Evolutionary conservation across 1,140 invertebrate genomes (phyloP).

Genomic region (Acromyrmex echinatior): DNA sequence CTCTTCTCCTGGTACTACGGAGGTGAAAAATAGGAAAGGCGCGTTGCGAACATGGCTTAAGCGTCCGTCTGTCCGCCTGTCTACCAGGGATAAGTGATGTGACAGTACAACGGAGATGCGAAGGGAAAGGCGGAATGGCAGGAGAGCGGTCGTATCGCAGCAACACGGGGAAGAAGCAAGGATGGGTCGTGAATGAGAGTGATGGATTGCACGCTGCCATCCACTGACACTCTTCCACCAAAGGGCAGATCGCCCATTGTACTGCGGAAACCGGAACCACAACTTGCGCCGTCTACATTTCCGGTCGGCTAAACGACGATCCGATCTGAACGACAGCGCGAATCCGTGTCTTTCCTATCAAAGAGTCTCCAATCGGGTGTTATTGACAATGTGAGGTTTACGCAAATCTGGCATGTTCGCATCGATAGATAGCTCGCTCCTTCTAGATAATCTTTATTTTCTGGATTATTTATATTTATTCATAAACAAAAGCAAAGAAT

Average conservation of each 20-base stretch:
- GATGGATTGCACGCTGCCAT: conserved; percentile 74
- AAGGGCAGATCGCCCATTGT: conserved; percentile 66
- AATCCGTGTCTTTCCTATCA: conserved; percentile 52
- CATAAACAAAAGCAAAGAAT: not conserved
- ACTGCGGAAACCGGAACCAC: conserved; percentile 55
- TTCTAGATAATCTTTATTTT: not conserved
- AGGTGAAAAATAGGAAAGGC: conserved; percentile 71
- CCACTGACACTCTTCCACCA: conserved; percentile 74
- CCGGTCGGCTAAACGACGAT: conserved; percentile 64
- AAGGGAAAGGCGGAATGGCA: conserved; percentile 33
- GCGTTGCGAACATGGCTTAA: conserved; percentile 48
- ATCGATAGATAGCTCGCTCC: not conserved
- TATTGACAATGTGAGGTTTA: not conserved
- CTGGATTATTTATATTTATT: not conserved
- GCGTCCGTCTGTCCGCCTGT: conserved; percentile 68
- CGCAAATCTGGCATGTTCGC: not conserved
- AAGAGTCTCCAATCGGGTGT: not conserved
- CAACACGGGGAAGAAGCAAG: conserved; percentile 41
- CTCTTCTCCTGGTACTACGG: conserved; percentile 31
- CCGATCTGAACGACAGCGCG: conserved; percentile 20
- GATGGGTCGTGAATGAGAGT: conserved; percentile 73
- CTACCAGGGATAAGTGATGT: conserved; percentile 72
- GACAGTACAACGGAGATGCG: conserved; percentile 64
- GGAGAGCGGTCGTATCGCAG: conserved; percentile 20
- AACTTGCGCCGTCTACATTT: conserved; percentile 66